Evolutionary conservation across 2,797 vertebrate species (phyloP), one percentile per base, ranked within the genome.

Genomic region (Enteromius fasciolatus): DNA sequence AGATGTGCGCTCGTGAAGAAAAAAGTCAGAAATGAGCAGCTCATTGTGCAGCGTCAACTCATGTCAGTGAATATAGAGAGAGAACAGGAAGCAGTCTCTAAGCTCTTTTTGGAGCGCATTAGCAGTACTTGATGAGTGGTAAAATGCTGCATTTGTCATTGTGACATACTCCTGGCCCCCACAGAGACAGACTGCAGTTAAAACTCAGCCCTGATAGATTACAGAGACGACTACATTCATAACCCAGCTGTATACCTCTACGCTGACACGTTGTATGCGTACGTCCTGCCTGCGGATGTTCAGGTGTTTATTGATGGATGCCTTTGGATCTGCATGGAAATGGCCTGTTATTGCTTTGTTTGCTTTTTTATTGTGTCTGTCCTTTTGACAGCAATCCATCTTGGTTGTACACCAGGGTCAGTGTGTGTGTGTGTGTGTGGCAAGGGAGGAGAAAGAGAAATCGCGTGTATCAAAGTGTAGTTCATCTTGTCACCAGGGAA

Each of bases 31-130:
- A 82, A 76, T 82, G 48, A 69, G 52, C 81, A 77, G 61, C 74
- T 69, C 52, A n/a, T 67, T 3, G 74, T 48, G 39, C 28, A n/a
- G 28, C 52, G 14, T 77, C 75, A 23, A 76, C 64, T 63, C 64
- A 70, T 77, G 66, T 80, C 52, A 67, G 63, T 12, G 48, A 54
- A 78, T 48, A 59, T 61, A 78, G 66, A 79, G 50, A 83, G 81
- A 77, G 83, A 80, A 63, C 70, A 82, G 79, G 83, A 86, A 85
- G 83, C 68, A 83, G 85, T 85, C 78, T 81, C 87, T 83, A 85
- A 88, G 85, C 81, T 88, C 87, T 83, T 86, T 86, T 88, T 81
- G 87, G 83, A 85, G 85, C 82, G 81, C 83, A 86, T 88, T 88
- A 88, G 63, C 70, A 66, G 80, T 88, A 83, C 85, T 83, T 88